phyloP scores from a whole-genome alignment of 1,140 invertebrate species.

The Drosophila micromelanica region DNA sequence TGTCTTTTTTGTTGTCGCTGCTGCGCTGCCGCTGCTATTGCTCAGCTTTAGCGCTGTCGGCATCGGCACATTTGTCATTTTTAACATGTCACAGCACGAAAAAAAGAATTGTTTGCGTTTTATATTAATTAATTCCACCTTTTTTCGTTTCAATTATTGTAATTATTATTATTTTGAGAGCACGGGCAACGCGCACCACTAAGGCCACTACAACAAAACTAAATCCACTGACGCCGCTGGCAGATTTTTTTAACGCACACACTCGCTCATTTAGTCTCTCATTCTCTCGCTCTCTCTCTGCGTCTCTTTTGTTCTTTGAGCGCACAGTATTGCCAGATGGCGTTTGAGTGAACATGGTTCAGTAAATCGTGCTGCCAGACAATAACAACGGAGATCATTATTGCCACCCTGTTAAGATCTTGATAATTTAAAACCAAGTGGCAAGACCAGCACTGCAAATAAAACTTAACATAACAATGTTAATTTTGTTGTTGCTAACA shows the following conservation, averaged over 20 bases:
- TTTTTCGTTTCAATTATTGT: conserved; percentile 38
- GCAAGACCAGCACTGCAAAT: conserved; percentile 16
- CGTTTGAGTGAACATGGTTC: conserved; percentile 37
- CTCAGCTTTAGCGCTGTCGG: conserved; percentile 50
- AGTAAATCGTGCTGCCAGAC: conserved; percentile 30
- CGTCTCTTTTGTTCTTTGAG: conserved; percentile 61
- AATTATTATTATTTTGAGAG: conserved; percentile 48
- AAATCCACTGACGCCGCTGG: conserved; percentile 82
- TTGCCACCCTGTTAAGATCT: conserved; percentile 38
- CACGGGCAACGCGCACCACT: conserved; percentile 62
- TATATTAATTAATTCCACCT: conserved; percentile 41
- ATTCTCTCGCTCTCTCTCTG: conserved; percentile 29
- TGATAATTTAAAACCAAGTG: neutral
- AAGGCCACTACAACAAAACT: conserved; percentile 57
- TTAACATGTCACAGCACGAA: conserved; percentile 46
- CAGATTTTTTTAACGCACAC: conserved; percentile 41
- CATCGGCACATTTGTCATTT: conserved; percentile 68
- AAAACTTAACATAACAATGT: neutral
- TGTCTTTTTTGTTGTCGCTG: conserved; percentile 54
- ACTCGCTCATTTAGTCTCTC: neutral
- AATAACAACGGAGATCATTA: conserved; percentile 36
- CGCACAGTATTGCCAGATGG: conserved; percentile 27
- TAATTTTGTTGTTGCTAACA: neutral
- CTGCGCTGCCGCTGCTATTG: conserved; percentile 47
- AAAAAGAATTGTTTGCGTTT: conserved; percentile 24